These are phyloP conservation scores for Lampropteryx suffumata DNA, from an alignment of 2,888 invertebrate species.

Conservation along the genomic window DNA sequence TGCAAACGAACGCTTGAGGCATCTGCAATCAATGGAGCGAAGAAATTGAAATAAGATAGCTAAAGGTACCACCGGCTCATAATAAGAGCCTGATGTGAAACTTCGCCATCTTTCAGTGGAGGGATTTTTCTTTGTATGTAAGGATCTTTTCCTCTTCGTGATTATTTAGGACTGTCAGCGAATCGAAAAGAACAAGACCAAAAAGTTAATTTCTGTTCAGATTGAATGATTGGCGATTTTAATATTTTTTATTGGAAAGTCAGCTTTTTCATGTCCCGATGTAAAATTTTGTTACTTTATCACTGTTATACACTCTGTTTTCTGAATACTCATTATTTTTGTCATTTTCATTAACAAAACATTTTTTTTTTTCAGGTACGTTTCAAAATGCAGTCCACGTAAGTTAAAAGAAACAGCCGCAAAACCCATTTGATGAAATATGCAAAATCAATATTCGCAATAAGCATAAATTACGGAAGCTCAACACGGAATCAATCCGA, in stretches of 20 bases:
- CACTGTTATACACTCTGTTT: no score
- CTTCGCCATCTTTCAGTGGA: conserved; percentile 44
- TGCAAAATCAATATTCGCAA: conserved; percentile 27
- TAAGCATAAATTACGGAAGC: conserved; percentile 31
- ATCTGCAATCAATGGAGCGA: conserved; percentile 82
- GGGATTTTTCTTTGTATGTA: conserved; percentile 53
- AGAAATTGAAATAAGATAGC: conserved; percentile 81
- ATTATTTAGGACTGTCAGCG: conserved; percentile 34
- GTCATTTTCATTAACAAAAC: not conserved
- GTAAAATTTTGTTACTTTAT: no score
- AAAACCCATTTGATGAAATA: conserved; percentile 23
- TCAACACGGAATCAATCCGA: conserved; percentile 40
- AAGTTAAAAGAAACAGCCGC: conserved; percentile 18
- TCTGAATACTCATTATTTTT: no score
- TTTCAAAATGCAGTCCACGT: conserved; percentile 6
- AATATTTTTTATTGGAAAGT: not conserved
- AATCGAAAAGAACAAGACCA: conserved; percentile 24
- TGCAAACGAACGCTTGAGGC: conserved; percentile 72
- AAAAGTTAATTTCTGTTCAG: conserved; percentile 19
- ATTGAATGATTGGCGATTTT: conserved; percentile 12
- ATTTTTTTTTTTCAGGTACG: conserved; percentile 22
- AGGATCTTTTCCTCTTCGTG: conserved; percentile 47
- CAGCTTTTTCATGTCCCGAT: no score
- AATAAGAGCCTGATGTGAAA: conserved; percentile 55
- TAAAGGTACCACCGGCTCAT: conserved; percentile 65